phyloP scores from a whole-genome alignment of 35 echinoderm and acorn worm species.

The Apostichopus californicus region DNA sequence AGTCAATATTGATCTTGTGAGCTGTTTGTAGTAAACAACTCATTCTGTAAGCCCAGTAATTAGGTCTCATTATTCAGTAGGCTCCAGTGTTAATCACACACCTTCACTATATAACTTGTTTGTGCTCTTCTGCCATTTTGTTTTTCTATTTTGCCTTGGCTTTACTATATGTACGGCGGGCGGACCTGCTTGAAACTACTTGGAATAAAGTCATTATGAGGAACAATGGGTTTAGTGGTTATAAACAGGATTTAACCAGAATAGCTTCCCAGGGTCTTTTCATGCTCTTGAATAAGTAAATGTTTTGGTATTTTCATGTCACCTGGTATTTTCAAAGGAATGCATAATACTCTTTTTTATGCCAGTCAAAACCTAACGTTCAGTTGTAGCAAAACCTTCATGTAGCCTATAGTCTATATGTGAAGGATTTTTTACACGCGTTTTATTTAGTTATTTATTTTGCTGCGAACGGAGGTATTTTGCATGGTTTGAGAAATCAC shows the following conservation, averaged over 20 bases:
- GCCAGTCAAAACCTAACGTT: too few relatives aligned
- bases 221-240: neutral
- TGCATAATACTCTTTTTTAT: too few relatives aligned
- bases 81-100: neutral
- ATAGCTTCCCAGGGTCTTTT: neutral
- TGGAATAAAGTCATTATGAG: neutral
- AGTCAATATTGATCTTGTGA: too few relatives aligned
- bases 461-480: too few relatives aligned
- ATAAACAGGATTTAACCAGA: neutral
- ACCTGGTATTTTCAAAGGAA: too few relatives aligned
- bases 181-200: neutral
- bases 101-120: neutral
- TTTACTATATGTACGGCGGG: neutral
- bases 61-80: neutral
- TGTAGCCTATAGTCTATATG: too few relatives aligned
- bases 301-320: neutral
- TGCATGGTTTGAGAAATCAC: too few relatives aligned
- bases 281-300: neutral
- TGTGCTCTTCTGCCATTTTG: neutral
- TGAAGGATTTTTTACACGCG: too few relatives aligned
- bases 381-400: too few relatives aligned
- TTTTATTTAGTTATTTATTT: too few relatives aligned
- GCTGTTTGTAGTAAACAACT: neutral
- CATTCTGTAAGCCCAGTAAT: neutral
- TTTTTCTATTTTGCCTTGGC: neutral